phyloP scores from a whole-genome alignment of 53 echinoderm and acorn worm genomes.

The Luidia sarsii region DNA sequence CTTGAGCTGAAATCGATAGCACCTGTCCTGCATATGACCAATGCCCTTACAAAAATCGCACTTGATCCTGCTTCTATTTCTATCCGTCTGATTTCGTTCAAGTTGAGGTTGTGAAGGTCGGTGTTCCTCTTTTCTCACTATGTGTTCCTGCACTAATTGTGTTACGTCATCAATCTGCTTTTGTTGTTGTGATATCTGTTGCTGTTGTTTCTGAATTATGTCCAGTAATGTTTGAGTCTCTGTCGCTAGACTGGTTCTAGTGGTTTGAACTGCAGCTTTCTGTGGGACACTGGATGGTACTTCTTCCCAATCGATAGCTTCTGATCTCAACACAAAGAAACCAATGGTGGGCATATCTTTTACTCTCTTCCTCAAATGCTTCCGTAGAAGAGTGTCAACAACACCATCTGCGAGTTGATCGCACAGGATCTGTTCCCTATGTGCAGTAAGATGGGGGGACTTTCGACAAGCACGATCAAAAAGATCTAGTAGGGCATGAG shows the following conservation, averaged over 20 bases:
- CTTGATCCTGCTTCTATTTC: too few relatives aligned
- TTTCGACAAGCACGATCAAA: slow-evolving; percentile 12
- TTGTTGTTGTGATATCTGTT: too few relatives aligned
- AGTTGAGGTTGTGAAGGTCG: not conserved
- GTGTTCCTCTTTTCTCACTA: too few relatives aligned
- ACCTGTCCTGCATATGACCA: slow-evolving; percentile 7
- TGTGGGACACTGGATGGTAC: too few relatives aligned
- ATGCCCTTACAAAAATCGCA: not conserved
- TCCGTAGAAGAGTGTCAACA: not conserved
- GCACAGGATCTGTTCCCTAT: not conserved
- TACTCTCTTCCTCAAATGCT: not conserved
- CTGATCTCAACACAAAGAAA: not conserved
- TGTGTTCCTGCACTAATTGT: not conserved
- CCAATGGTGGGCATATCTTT: not conserved
- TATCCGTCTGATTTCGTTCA: too few relatives aligned
- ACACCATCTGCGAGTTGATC: slow-evolving; percentile 22
- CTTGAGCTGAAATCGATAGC: not conserved
- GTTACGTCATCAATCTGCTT: slow-evolving; percentile 26
- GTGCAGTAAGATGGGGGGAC: not conserved
- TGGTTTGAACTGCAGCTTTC: too few relatives aligned
- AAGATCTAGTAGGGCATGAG: slow-evolving; percentile 19
- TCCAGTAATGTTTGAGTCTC: not conserved
- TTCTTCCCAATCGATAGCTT: slow-evolving; percentile 25
- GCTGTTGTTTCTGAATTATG: slow-evolving; percentile 2
- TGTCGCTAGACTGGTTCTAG: not conserved